Percentiles rank a stretch among this genome's conserved stretches.
phyloP scores from a whole-genome alignment of 2,797 vertebrate species.

The Naso thynnoides region DNA sequence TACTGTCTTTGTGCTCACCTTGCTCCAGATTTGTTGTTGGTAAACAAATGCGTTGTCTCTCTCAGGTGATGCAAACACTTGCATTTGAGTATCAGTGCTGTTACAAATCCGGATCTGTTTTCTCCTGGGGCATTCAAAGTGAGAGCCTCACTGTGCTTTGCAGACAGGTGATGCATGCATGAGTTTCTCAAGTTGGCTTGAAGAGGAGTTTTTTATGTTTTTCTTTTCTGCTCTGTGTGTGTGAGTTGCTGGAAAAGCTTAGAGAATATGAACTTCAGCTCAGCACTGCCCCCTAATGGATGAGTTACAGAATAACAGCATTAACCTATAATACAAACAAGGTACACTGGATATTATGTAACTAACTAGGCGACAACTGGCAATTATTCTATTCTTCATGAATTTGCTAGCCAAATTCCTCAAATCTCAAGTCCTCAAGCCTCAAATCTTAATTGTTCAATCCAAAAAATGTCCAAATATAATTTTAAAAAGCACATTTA shows the following conservation, averaged over 20 bases:
- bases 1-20: slow-evolving; percentile 78
- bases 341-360: background rate
- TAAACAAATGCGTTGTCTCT: slow-evolving; percentile 17
- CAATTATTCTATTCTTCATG: background rate
- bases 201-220: slow-evolving; percentile 16
- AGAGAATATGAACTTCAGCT: slow-evolving; percentile 44
- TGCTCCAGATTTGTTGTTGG: slow-evolving; percentile 45
- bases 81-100: slow-evolving; percentile 17
- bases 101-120: slow-evolving; percentile 37
- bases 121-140: slow-evolving; percentile 22
- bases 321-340: background rate
- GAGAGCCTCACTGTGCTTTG: slow-evolving; percentile 31
- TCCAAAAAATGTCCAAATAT: background rate
- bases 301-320: slow-evolving; percentile 44
- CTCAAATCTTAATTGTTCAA: background rate
- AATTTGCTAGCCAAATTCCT: background rate
- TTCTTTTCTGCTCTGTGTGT: background rate
- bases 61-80: slow-evolving; percentile 21
- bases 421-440: background rate
- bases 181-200: slow-evolving; percentile 27
- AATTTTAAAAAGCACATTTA: background rate
- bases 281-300: slow-evolving; percentile 85
- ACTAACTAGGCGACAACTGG: background rate
- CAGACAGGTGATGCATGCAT: background rate
- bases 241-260: background rate